Percentiles rank a stretch among this genome's conserved stretches.
Conservation (phyloP, 1,140 invertebrate species). For the Drosophila erecta region DNA sequence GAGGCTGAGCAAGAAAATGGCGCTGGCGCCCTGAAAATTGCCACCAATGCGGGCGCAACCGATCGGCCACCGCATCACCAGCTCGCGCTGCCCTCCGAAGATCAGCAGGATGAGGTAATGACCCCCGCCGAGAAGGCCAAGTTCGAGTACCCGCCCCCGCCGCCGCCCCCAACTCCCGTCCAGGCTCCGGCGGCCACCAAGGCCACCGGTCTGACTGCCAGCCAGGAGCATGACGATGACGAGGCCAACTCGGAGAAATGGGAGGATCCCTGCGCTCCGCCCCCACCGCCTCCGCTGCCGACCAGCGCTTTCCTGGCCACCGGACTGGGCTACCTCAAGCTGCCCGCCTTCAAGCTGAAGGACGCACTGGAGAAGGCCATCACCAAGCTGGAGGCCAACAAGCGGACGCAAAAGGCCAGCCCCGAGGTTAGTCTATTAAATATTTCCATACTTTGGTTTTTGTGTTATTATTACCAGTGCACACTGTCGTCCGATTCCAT, state of each 20-base stretch:
- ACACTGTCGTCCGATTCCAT: no score
- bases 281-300: slow-evolving; percentile 67
- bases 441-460: background rate
- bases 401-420: slow-evolving; percentile 18
- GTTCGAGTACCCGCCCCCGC: slow-evolving; percentile 68
- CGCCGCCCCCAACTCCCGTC: slow-evolving; percentile 76
- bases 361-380: slow-evolving; percentile 70
- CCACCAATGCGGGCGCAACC: slow-evolving; percentile 14
- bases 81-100: slow-evolving; percentile 15
- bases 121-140: slow-evolving; percentile 49
- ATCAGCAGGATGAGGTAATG: slow-evolving; percentile 27
- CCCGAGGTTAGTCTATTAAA: background rate
- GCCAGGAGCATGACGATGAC: slow-evolving; percentile 58
- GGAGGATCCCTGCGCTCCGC: slow-evolving; percentile 74
- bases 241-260: slow-evolving; percentile 67
- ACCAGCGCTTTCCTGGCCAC: slow-evolving; percentile 10
- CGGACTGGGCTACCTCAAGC: slow-evolving; percentile 48
- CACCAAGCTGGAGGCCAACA: slow-evolving; percentile 61
- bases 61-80: slow-evolving; percentile 32
- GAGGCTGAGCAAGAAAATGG: slow-evolving; percentile 74
- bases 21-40: slow-evolving; percentile 67
- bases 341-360: slow-evolving; percentile 61
- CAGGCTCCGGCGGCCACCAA: slow-evolving; percentile 38
- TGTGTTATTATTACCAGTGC: no score
- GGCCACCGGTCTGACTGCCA: slow-evolving; percentile 2